Evolutionary conservation across 1,140 invertebrate genomes (phyloP).

Genomic region (Nymphalis io): DNA sequence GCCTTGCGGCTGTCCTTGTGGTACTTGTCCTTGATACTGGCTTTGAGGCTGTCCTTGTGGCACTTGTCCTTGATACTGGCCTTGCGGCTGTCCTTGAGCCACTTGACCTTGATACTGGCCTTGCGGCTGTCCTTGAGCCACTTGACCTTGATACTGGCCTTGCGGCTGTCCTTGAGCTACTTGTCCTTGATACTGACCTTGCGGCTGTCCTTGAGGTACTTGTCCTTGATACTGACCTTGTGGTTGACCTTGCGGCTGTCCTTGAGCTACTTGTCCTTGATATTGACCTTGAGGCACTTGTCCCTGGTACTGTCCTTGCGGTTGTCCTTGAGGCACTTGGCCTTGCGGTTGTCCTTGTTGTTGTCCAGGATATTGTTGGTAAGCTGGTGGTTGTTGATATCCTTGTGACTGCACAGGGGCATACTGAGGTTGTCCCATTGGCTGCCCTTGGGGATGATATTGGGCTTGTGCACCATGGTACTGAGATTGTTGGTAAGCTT

Average conservation of each 20-base stretch:
- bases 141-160: constrained; percentile 40
- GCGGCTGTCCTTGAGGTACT: constrained; percentile 37
- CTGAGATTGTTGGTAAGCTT: constrained; percentile 46
- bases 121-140: constrained; percentile 33
- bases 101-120: constrained; percentile 39
- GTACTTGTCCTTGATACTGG: constrained; percentile 37
- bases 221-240: constrained; percentile 40
- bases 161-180: constrained; percentile 15
- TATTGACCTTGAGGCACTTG: constrained; percentile 33
- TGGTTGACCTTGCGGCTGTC: constrained; percentile 19
- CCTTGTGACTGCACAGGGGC: no score
- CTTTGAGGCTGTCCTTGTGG: constrained; percentile 37
- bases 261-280: constrained; percentile 33
- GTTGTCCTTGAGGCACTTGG: background rate
- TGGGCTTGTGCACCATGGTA: constrained; percentile 42
- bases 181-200: constrained; percentile 34
- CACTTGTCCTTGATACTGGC: constrained; percentile 38
- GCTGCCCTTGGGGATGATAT: constrained; percentile 43
- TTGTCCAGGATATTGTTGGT: background rate
- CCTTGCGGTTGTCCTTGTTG: background rate
- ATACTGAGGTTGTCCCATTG: constrained; percentile 37
- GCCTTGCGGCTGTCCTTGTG: constrained; percentile 45
- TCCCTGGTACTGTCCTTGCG: constrained; percentile 33
- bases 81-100: constrained; percentile 43
- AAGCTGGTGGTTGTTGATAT: constrained; percentile 13